A percentile compares a stretch with the other conserved stretches of the same genome.
Evolutionary conservation across 2,113 vertebrate species (phyloP).

Genomic region (Pavo muticus): DNA sequence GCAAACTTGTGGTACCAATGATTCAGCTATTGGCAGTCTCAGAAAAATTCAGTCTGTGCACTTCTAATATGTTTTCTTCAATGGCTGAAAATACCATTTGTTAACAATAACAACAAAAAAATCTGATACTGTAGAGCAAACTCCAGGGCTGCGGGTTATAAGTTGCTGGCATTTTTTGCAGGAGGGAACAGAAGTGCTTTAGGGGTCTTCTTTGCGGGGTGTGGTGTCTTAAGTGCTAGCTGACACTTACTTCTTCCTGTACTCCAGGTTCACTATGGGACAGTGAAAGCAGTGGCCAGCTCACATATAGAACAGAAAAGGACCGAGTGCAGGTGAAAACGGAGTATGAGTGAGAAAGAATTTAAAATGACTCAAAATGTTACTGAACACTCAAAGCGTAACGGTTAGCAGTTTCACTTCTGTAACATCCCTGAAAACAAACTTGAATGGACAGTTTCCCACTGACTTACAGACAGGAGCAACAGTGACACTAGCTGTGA

Average conservation of each 20-base stretch:
- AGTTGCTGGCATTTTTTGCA: not conserved
- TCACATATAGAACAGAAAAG: not conserved
- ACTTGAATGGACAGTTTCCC: not conserved
- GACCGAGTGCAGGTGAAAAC: not conserved
- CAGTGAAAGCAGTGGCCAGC: rapidly evolving
- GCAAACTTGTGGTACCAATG: not conserved
- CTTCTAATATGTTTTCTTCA: not conserved
- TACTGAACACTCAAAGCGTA: not conserved
- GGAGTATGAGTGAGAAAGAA: not conserved
- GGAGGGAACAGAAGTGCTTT: not conserved
- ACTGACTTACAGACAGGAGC: slow-evolving; percentile 25
- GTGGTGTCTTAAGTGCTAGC: not conserved
- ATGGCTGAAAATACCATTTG: not conserved
- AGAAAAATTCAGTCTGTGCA: not conserved
- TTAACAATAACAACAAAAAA: not conserved
- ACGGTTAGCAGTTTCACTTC: not conserved
- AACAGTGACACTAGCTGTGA: slow-evolving; percentile 47
- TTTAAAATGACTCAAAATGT: not conserved
- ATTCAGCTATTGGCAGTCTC: not conserved
- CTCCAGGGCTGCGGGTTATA: not conserved
- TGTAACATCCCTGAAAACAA: slow-evolving; percentile 1
- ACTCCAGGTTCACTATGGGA: not conserved
- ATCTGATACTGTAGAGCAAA: not conserved
- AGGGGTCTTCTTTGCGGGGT: not conserved
- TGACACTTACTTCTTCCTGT: not conserved